Evolutionary conservation across 2,888 invertebrate species (phyloP), one percentile per base, ranked within the genome.

Genomic region (Gymnosoma rotundatum): DNA sequence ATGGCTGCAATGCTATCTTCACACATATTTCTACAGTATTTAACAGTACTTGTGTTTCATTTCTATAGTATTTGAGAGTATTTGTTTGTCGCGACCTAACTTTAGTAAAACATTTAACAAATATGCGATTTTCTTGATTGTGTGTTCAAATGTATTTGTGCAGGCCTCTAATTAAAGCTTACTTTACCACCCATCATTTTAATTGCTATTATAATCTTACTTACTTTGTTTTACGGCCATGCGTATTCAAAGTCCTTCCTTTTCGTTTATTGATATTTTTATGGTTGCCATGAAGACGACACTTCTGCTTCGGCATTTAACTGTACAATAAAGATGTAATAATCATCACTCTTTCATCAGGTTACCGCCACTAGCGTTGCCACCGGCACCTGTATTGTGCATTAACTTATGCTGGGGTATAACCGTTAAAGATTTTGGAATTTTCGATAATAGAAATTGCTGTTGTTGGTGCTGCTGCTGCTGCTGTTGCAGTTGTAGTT

Each of bases 391-490:
- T 32, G 79, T 69, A 74, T 73, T 79, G 16, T 85, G 85, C 88
- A 90, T 88, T 54, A 89, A 82, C 75, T 90, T 91, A 64, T 91
- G 91, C 81, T 96, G 96, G 14, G 96, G 96, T 88, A 96, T 96
- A 73, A 97, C 96, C 0, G 96, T 96, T 87, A 97, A 91, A 2
- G 96, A 96, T 91, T 95, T 96, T 38, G 97, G 97, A 90, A 96
- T 96, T 92, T 96, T 96, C 66, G 96, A 96, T 93, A 96, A 88
- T 86, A 90, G 89, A 45, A 89, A 89, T 74, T 91, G 83, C 50
- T 83, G 67, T 32, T 76, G 86, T 56, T 76, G 86, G 69, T 90
- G 89, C 56, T 90, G 90, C 73, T 89, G 87, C 52, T 87, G 70
- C 32, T 75, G 86, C 20, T 86, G 78, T 64, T 86, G 83, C 54